A percentile compares a stretch with the other conserved stretches of the same genome.
Evolutionary conservation across 1,140 invertebrate species (phyloP).

Genomic region (Apocrypta bakeri): DNA sequence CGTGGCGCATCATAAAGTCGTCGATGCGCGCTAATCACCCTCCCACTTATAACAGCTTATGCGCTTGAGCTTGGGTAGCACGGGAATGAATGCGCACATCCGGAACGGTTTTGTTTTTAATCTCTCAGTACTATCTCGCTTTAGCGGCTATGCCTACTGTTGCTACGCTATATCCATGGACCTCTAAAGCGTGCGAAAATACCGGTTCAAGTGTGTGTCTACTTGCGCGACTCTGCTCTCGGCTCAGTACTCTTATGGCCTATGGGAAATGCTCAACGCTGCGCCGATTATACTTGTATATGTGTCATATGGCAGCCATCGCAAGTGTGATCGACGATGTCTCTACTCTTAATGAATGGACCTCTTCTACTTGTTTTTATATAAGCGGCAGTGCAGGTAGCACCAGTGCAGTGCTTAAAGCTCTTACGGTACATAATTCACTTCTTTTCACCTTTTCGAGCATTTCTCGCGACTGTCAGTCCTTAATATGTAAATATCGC

Average conservation of each 20-base stretch:
- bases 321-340: constrained; percentile 38
- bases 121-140: constrained; percentile 13
- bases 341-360: constrained; percentile 30
- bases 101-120: constrained; percentile 38
- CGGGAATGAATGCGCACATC: constrained; percentile 29
- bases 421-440: neutral
- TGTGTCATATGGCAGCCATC: constrained; percentile 10
- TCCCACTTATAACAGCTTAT: neutral
- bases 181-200: neutral
- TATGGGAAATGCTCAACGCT: constrained; percentile 20
- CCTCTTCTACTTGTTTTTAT: neutral
- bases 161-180: neutral
- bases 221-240: too few species aligned
- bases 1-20: constrained; percentile 28
- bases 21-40: constrained; percentile 35
- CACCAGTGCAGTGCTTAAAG: neutral
- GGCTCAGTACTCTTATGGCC: too few species aligned
- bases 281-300: constrained; percentile 8
- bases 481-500: neutral
- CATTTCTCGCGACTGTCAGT: neutral
- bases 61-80: neutral
- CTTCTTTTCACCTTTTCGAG: neutral
- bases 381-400: too few species aligned
- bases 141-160: too few species aligned
- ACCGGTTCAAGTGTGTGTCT: constrained; percentile 49